Evolutionary conservation across 2,113 vertebrate species (phyloP).

Genomic region (Redunca redunca): DNA sequence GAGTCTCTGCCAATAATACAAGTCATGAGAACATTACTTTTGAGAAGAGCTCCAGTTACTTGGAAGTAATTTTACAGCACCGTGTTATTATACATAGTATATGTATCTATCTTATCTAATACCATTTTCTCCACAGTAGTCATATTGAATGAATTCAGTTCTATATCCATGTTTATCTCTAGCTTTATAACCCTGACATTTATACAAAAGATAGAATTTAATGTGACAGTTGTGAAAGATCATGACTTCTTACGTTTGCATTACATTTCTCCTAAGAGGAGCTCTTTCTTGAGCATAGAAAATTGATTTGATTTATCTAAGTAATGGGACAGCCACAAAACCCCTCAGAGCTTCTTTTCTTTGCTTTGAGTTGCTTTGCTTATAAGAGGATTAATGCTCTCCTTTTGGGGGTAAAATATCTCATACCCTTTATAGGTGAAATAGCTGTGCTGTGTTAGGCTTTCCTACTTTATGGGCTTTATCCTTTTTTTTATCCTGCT

Average conservation of each 20-base stretch:
- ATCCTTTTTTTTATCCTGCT: neutral
- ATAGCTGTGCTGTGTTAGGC: neutral
- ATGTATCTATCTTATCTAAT: neutral
- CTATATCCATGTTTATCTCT: neutral
- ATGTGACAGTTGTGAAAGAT: slow-evolving; percentile 28
- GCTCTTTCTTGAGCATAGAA: neutral
- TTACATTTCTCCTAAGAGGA: neutral
- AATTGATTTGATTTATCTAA: slow-evolving; percentile 38
- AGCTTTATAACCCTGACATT: neutral
- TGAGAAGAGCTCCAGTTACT: neutral
- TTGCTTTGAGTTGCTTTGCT: neutral
- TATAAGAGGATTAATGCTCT: neutral
- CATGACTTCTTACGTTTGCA: neutral
- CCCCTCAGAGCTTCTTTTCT: neutral
- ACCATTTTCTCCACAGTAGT: neutral
- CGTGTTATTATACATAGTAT: neutral
- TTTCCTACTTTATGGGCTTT: neutral
- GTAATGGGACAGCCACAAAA: neutral
- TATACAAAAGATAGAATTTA: slow-evolving; percentile 1
- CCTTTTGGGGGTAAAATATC: neutral
- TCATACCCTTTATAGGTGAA: neutral
- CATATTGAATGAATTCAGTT: neutral
- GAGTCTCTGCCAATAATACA: neutral
- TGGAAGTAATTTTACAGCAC: neutral
- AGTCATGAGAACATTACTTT: neutral